A percentile compares a stretch with the other conserved stretches of the same genome.
These are phyloP conservation scores for Carassius auratus DNA, from an alignment of 2,113 vertebrate species.

Conservation along the genomic window DNA sequence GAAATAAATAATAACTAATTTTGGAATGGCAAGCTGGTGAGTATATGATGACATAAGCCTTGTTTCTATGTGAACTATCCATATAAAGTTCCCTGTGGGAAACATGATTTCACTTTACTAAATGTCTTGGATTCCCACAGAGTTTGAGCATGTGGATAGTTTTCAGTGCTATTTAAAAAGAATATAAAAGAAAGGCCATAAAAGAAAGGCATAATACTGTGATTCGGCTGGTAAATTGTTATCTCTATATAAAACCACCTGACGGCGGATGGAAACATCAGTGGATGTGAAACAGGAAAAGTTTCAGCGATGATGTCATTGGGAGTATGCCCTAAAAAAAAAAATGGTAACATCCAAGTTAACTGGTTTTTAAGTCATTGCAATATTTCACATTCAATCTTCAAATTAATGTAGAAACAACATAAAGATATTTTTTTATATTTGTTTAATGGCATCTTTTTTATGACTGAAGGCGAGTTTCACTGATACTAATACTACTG, in stretches of 20 bases:
- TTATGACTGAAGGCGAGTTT: no score
- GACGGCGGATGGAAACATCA: neutral
- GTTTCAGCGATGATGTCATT: constrained; percentile 23
- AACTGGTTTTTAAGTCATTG: neutral
- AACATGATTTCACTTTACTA: constrained; percentile 16
- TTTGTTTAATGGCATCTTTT: no score
- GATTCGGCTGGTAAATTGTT: neutral
- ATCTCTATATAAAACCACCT: constrained; percentile 31
- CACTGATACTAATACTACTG: no score
- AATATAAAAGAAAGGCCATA: neutral
- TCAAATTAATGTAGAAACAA: no score
- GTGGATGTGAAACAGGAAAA: neutral
- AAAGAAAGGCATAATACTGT: constrained; percentile 4
- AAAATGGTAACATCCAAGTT: neutral
- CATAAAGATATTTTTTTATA: no score
- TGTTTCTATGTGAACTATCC: neutral
- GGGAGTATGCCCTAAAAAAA: neutral
- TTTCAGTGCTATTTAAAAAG: constrained; percentile 37
- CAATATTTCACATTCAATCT: no score
- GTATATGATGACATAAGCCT: neutral
- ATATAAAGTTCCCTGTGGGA: constrained; percentile 41
- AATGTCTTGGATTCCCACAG: neutral
- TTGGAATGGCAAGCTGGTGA: neutral
- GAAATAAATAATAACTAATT: neutral
- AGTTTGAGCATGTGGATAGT: neutral